Evolutionary conservation across 2,797 vertebrate genomes (phyloP), one percentile per base, ranked within the genome.

Genomic region (Pteropus rufus): DNA sequence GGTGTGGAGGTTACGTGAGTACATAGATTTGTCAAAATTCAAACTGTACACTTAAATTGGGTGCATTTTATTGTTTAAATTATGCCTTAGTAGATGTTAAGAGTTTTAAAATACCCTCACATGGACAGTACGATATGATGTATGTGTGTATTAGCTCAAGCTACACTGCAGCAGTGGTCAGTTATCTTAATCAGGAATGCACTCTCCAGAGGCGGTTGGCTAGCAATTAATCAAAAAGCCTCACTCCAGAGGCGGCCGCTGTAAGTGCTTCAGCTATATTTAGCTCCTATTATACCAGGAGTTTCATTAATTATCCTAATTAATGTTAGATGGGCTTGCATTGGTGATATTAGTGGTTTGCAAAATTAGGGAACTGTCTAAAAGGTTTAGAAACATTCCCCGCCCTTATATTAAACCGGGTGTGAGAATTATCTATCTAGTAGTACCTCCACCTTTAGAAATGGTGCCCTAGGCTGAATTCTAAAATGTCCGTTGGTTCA

Each of bases 231-330:
- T 97, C 96, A 97, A 96, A 96, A 96, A 86, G 72, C 69, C 72
- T 94, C 52, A 92, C 87, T 84, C 69, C 54, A 90, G 84, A 90
- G 67, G 87, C 15, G 0, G 80, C 84, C 81, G 89, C 92, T 39
- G 8, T 85, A 95, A 97, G 46, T 95, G 69, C 52, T 62, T 77
- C 64, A 79, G 95, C 39, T 97, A 95, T 97, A 95, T 97, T 97
- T 95, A 97, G 96, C 69, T 94, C 64, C 9, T n/a, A 56, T 92
- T 93, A 96, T 29, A 92, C 85, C 18, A 52, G 79, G 41, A 91
- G 67, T 93, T 94, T 96, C 94, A 96, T 96, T 96, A 97, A 97
- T 97, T 95, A 97, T 92, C 92, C 93, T 95, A 97, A 97, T 94
- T 96, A 94, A 97, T 56, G 77, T 93, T 64, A 92, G 73, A 86